These are phyloP conservation scores for Telmatochromis sp. DNA, from an alignment of 2,113 vertebrate species.

Conservation along the genomic window DNA sequence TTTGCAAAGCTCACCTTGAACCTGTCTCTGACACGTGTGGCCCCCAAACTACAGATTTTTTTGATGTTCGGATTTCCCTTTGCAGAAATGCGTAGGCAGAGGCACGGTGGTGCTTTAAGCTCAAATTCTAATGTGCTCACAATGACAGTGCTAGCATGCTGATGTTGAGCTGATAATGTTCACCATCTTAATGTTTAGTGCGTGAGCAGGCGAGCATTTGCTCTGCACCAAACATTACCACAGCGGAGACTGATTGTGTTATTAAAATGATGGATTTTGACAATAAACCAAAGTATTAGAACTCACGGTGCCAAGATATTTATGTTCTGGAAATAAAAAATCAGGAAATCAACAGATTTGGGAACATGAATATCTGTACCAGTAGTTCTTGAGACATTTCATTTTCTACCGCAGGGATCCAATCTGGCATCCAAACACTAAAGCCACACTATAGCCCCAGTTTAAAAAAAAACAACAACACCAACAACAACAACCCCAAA, in stretches of 20 bases:
- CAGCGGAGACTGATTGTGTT: background rate
- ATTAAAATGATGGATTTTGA: background rate
- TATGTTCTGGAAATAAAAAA: background rate
- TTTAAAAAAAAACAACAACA: fast-evolving
- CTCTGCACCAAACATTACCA: background rate
- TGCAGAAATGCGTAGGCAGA: background rate
- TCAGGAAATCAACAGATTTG: background rate
- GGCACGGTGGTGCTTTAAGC: background rate
- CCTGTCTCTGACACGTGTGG: background rate
- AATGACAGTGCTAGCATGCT: background rate
- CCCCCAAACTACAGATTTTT: background rate
- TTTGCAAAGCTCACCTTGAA: background rate
- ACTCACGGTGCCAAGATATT: background rate
- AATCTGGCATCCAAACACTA: background rate
- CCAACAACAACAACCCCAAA: background rate
- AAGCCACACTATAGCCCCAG: background rate
- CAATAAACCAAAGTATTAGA: background rate
- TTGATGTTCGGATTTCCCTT: background rate
- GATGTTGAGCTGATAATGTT: background rate
- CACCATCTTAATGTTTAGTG: background rate
- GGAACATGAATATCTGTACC: background rate
- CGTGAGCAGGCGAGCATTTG: background rate
- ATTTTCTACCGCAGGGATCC: background rate
- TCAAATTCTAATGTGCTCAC: background rate
- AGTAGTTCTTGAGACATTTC: background rate